Evolutionary conservation across 2,113 vertebrate genomes (phyloP).

Genomic region (Colossoma macropomum): DNA sequence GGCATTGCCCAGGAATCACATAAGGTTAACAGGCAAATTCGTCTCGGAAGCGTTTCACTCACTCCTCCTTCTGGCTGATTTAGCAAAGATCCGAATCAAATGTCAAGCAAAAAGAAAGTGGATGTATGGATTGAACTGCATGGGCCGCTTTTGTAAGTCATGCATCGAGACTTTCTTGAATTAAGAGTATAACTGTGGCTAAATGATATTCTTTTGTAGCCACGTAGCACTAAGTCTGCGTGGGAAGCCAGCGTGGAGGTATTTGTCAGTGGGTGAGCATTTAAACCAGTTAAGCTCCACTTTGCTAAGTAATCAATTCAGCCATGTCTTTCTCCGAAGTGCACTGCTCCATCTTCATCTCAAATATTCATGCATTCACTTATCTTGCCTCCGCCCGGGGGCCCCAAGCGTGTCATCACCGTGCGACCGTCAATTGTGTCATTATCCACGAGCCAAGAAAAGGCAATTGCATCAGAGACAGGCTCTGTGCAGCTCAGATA

Average conservation of each 20-base stretch:
- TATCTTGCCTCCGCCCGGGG: constrained; percentile 7
- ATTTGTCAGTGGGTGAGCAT: constrained; percentile 39
- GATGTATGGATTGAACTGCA: neutral
- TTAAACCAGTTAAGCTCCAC: constrained; percentile 40
- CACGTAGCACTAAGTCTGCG: constrained; percentile 16
- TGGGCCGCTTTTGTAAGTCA: neutral
- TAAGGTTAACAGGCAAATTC: constrained; percentile 12
- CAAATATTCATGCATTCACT: constrained; percentile 44
- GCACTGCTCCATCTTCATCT: constrained; percentile 21
- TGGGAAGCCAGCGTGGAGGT: neutral
- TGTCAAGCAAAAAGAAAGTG: neutral
- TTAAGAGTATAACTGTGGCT: neutral
- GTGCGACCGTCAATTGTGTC: neutral
- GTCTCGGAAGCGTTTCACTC: neutral
- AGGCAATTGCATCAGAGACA: constrained; percentile 24
- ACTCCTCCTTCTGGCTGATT: neutral
- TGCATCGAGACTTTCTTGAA: neutral
- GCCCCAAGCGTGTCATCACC: constrained; percentile 16
- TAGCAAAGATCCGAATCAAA: neutral
- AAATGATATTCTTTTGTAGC: neutral
- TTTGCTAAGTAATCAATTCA: constrained; percentile 39
- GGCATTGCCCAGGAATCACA: neutral
- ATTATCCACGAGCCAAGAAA: neutral
- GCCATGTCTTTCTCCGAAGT: constrained; percentile 12
- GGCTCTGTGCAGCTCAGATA: neutral